A percentile compares a stretch with the other conserved stretches of the same genome.
phyloP scores from a whole-genome alignment of 1,140 invertebrate genomes.

The Drosophila grimshawi region DNA sequence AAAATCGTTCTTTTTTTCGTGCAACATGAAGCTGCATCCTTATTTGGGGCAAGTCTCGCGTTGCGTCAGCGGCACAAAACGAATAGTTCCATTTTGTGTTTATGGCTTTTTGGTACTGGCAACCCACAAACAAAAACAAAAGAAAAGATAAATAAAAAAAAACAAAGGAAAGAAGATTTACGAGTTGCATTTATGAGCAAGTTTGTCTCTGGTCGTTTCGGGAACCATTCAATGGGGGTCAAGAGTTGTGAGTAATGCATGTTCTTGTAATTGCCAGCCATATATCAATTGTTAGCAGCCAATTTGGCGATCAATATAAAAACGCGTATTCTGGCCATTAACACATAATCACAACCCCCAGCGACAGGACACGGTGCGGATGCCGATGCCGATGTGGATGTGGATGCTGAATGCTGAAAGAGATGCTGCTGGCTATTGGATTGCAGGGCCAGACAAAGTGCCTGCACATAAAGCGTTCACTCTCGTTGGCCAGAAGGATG shows the following conservation, averaged over 20 bases:
- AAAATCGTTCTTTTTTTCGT: neutral
- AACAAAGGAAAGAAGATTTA: slow-evolving; percentile 68
- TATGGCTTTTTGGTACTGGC: slow-evolving; percentile 43
- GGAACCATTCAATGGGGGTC: slow-evolving; percentile 3
- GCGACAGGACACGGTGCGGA: neutral
- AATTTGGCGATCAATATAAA: slow-evolving; percentile 80
- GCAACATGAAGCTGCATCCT: slow-evolving; percentile 9
- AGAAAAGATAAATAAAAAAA: neutral
- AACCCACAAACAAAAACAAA: slow-evolving; percentile 19
- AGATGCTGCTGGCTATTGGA: neutral
- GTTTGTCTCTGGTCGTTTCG: slow-evolving; percentile 29
- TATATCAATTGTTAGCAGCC: slow-evolving; percentile 81
- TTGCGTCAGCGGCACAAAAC: slow-evolving; percentile 22
- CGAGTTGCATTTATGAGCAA: slow-evolving; percentile 75
- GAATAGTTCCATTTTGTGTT: slow-evolving; percentile 32
- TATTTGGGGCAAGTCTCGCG: slow-evolving; percentile 28
- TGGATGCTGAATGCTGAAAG: neutral
- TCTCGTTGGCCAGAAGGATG: too few species aligned
- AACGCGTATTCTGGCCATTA: slow-evolving; percentile 72
- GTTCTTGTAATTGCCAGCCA: slow-evolving; percentile 74
- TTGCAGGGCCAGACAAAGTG: slow-evolving; percentile 9
- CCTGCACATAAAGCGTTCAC: slow-evolving; percentile 27
- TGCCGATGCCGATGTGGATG: neutral
- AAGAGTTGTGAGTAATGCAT: slow-evolving; percentile 60
- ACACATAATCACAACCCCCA: slow-evolving; percentile 67